These are phyloP conservation scores for Melanotus villosus DNA, from an alignment of 2,888 invertebrate genomes.

Conservation along the genomic window DNA sequence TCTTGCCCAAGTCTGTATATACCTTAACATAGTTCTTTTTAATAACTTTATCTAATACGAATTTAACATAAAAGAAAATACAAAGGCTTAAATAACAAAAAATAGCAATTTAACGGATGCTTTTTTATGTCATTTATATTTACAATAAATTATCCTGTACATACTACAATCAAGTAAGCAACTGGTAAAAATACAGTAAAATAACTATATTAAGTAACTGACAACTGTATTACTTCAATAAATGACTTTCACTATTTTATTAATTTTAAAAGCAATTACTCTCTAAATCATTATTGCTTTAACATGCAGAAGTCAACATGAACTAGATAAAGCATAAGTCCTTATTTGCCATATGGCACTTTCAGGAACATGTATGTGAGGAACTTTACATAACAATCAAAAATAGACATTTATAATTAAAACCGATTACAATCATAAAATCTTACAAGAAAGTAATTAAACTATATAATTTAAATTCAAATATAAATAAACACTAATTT, in stretches of 20 bases:
- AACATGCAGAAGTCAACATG: conserved; percentile 7
- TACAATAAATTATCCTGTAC: too few species aligned
- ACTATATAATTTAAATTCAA: too few species aligned
- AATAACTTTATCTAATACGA: too few species aligned
- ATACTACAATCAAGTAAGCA: conserved; percentile 1
- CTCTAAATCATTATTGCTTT: conserved; percentile 22
- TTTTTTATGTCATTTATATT: too few species aligned
- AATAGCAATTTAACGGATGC: too few species aligned
- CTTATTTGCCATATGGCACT: conserved; percentile 27
- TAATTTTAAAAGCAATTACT: conserved; percentile 21
- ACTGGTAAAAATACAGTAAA: neutral
- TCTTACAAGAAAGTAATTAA: too few species aligned
- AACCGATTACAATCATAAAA: neutral
- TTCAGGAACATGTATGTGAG: conserved; percentile 9
- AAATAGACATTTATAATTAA: neutral
- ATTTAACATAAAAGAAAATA: too few species aligned
- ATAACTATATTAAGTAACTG: conserved; percentile 6
- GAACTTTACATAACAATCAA: neutral
- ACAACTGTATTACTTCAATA: conserved; percentile 3
- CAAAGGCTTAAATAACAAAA: too few species aligned
- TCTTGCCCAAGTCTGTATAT: too few species aligned
- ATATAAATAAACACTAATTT: too few species aligned
- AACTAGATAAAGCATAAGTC: conserved; percentile 5
- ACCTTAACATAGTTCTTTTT: too few species aligned
- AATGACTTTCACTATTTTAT: conserved; percentile 23